Evolutionary conservation across 2,113 vertebrate species (phyloP).

Genomic region (Sprattus sprattus): DNA sequence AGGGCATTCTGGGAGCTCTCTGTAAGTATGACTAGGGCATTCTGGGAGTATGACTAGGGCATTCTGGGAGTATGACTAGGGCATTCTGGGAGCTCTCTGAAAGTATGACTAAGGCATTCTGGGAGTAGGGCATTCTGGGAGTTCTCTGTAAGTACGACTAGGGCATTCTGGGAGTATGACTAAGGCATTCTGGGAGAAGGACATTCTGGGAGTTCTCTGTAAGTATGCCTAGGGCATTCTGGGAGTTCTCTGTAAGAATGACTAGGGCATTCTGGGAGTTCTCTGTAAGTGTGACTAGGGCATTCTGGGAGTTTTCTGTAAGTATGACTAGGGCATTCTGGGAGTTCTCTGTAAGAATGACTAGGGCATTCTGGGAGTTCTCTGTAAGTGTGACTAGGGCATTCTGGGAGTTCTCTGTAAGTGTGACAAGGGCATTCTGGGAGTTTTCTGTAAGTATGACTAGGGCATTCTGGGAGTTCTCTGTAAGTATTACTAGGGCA

Average conservation of each 20-base stretch:
- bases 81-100: no score
- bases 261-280: not conserved
- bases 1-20: no score
- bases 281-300: not conserved
- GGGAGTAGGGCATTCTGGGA: no score
- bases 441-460: conserved; percentile 1
- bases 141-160: no score
- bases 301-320: conserved; percentile 5
- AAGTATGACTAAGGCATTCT: no score
- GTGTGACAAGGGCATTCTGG: not conserved
- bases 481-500: not conserved
- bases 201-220: conserved; percentile 5
- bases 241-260: conserved; percentile 11
- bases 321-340: not conserved
- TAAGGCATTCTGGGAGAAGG: not conserved
- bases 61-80: no score
- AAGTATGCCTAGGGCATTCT: not conserved
- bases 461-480: not conserved
- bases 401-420: conserved; percentile 12
- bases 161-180: no score
- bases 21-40: no score
- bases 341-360: conserved; percentile 10
- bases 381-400: not conserved
- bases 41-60: no score
- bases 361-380: not conserved